Conservation (phyloP, 2,888 invertebrate genomes). For the Stenichneumon culpator region DNA sequence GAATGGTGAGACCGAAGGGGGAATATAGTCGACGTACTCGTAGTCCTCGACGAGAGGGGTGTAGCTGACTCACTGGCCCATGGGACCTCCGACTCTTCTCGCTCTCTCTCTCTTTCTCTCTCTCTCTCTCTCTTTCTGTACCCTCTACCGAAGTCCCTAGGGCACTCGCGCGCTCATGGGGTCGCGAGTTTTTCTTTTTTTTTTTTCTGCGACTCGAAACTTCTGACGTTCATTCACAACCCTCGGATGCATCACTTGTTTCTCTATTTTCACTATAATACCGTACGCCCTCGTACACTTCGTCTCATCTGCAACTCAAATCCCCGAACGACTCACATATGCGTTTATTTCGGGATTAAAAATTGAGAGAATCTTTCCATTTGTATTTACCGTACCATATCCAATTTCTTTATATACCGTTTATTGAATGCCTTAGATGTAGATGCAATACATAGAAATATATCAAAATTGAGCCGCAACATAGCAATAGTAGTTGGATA, state of each 20-base stretch:
- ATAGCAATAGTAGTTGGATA: neutral
- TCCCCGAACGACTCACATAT: constrained; percentile 86
- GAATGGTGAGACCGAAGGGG: constrained; percentile 64
- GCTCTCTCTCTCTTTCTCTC: constrained; percentile 5
- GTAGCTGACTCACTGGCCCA: constrained; percentile 83
- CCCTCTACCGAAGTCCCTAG: constrained; percentile 77
- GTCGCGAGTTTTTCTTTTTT: constrained; percentile 55
- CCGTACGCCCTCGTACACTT: constrained; percentile 12
- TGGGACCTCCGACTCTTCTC: constrained; percentile 77
- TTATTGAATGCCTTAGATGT: neutral
- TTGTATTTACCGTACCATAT: neutral
- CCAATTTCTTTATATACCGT: neutral
- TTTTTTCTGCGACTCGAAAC: constrained; percentile 62
- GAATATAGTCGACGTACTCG: constrained; percentile 48
- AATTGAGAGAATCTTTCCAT: neutral
- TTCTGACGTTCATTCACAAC: constrained; percentile 69
- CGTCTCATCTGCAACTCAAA: constrained; percentile 63
- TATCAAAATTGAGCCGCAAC: no score
- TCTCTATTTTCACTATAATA: constrained; percentile 33
- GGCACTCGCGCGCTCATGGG: constrained; percentile 71
- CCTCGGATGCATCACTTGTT: constrained; percentile 80
- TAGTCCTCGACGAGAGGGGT: constrained; percentile 68
- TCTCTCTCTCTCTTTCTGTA: constrained; percentile 6
- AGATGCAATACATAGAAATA: neutral
- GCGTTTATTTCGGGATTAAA: constrained; percentile 40